phyloP scores from a whole-genome alignment of 1,140 invertebrate genomes.

The Saccostrea cuccullata region DNA sequence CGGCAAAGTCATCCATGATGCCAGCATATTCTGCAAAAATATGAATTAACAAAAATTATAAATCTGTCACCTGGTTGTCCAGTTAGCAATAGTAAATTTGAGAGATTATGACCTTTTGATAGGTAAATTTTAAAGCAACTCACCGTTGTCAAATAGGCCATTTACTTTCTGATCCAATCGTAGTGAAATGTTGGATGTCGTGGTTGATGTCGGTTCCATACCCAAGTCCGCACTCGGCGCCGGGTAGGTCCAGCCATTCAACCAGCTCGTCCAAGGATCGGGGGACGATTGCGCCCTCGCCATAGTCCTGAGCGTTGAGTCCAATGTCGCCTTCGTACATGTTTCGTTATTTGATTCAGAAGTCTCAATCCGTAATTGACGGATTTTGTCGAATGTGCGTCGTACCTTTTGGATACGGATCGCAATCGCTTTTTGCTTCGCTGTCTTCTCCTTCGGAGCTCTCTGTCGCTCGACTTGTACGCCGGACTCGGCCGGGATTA shows the following conservation, averaged over 20 bases:
- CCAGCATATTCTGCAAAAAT: slow-evolving; percentile 47
- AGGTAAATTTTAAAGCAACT: neutral
- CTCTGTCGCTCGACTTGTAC: neutral
- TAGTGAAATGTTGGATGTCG: slow-evolving; percentile 67
- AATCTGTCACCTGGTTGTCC: neutral
- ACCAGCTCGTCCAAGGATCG: slow-evolving; percentile 68
- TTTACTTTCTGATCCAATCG: slow-evolving; percentile 68
- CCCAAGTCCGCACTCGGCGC: slow-evolving; percentile 38
- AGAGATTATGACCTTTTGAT: too few relatives aligned
- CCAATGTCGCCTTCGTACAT: slow-evolving; percentile 48
- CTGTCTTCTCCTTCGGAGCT: neutral
- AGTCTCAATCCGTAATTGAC: slow-evolving; percentile 38
- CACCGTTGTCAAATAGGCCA: slow-evolving; percentile 74
- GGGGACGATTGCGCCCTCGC: slow-evolving; percentile 54
- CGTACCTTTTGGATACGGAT: slow-evolving; percentile 25
- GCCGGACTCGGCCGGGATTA: slow-evolving; percentile 57
- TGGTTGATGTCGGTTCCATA: slow-evolving; percentile 52
- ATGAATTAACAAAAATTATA: slow-evolving; percentile 28
- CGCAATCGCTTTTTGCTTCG: neutral
- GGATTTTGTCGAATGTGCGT: slow-evolving; percentile 52
- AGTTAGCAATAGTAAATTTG: too few relatives aligned
- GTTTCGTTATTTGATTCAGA: slow-evolving; percentile 33
- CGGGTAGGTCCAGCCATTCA: slow-evolving; percentile 66
- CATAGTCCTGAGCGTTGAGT: slow-evolving; percentile 41
- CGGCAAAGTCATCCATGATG: slow-evolving; percentile 45